Evolutionary conservation across 2,888 invertebrate species (phyloP), one percentile per base, ranked within the genome.

Genomic region (Drosophila melanosoma): DNA sequence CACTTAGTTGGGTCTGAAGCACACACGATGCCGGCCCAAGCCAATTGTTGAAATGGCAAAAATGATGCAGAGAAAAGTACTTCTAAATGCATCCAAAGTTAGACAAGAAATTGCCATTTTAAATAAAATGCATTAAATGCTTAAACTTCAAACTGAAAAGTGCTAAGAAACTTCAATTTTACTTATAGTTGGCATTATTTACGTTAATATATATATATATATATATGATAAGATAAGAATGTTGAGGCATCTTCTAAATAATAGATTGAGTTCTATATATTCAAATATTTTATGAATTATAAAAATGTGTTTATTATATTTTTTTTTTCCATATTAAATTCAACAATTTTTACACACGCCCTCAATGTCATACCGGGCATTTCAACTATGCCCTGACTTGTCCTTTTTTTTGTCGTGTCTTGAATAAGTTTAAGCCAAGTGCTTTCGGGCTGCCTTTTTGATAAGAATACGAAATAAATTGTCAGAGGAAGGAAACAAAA

Each of bases 391-490:
- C 77, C 66, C 65, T 54, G 69, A 74, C 42, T 48, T 42, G 59
- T 67, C 74, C 66, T 60, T 58, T 67, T 60, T 62, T 64, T 59
- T 63, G n/a, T 38, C 17, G 32, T 45, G 69, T 59, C 68, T 69
- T 69, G 71, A 12, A 15, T 66, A 84, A 81, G 57, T 83, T 78
- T 60, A 15, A 8, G 26, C 63, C 38, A 33, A 36, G 40, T 49
- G 53, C 48, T 49, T 40, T 49, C 42, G 15, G 49, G 36, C 51
- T 35, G 49, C 42, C 64, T 54, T 72, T 80, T 75, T 80, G 86
- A 88, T 86, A 82, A 86, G 86, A 86, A 82, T 85, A 76, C 76
- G 74, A 80, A 73, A 82, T 82, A 73, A 82, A 74, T 70, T 76
- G 66, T 74, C n/a, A 42, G 49, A 69, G 79, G 72, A 83, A 80